Conservation (phyloP, 2,797 vertebrate genomes). For the Chanos chanos region DNA sequence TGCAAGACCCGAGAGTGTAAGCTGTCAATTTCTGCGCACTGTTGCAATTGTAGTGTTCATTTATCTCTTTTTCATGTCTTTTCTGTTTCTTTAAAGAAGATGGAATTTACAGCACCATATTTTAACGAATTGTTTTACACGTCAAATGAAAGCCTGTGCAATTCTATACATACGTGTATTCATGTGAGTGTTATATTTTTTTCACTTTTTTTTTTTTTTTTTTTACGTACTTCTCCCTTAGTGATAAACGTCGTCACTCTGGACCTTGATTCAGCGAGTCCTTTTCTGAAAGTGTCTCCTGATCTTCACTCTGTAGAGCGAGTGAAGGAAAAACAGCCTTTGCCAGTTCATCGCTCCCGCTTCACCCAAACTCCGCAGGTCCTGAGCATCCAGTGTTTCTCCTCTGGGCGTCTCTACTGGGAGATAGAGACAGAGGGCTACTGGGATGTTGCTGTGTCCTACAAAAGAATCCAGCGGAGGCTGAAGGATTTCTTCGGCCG, state of each 20-base stretch:
- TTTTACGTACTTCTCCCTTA: too few relatives aligned
- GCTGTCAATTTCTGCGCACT: too few relatives aligned
- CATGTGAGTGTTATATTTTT: too few relatives aligned
- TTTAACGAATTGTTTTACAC: too few relatives aligned
- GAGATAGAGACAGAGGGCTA: not conserved
- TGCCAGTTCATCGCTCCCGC: not conserved
- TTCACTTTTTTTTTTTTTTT: too few relatives aligned
- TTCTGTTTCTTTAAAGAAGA: too few relatives aligned
- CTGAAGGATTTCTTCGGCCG: not conserved
- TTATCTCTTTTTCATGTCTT: too few relatives aligned
- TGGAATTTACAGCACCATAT: too few relatives aligned
- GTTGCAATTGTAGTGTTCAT: too few relatives aligned
- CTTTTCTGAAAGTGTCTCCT: not conserved
- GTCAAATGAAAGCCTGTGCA: too few relatives aligned
- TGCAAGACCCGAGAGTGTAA: too few relatives aligned
- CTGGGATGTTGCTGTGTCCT: not conserved
- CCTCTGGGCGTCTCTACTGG: not conserved
- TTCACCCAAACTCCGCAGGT: not conserved
- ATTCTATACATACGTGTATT: too few relatives aligned
- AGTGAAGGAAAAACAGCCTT: not conserved
- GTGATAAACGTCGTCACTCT: not conserved
- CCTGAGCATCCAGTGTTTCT: not conserved
- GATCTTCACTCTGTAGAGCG: constrained; percentile 1
- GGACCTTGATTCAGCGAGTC: not conserved
- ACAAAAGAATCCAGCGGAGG: not conserved